Base-by-base conservation (phyloP, 2,888 invertebrate species). In the Hydropsyche betteni region DNA sequence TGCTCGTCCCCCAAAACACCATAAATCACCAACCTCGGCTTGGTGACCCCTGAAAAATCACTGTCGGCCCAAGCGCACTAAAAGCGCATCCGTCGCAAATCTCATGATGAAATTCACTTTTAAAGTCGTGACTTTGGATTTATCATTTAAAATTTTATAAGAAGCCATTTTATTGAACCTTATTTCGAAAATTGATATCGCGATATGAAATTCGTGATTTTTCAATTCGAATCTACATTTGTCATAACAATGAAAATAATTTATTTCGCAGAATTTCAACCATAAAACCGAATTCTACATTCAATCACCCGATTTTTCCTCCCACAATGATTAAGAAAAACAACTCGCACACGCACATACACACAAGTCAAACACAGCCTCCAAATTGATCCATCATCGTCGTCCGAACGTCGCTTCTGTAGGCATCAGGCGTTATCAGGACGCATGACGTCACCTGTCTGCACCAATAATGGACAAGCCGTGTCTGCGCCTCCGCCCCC, bases 21-120 rank as follows among this genome's bases (percentile, higher is more conserved):
- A 76, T 78, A 78, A 78, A 78, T 78, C 76, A 78, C 64, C 7
- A 58, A 69, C 68, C 34, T 8, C 34, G 24, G 61, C 61, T 72
- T 61, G 72, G 72, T 44, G 72, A 72, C 72, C 72, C 72, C 72
- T 72, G 72, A 72, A 72, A 72, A 70, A 70, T 70, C 14, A 70
- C 70, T 53, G 36, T 70, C 70, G 34, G 64, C 36, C 64, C 34
- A 36, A 33, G 6, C 61, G 33, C 10, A 8, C 36, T 5, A 36
- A 24, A 10, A 36, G 64, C 64, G 64, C 10, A n/a, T 64, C n/a
- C 64, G n/a, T 36, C 44, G 44, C 44, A 44, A 44, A 44, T 44
- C 44, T 44, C 44, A 44, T 44, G 44, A 10, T 44, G 44, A 44
- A 44, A 8, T 44, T 44, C 10, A 6, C 6, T 44, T 44, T 4